These are phyloP conservation scores for Puffinus mauretanicus DNA, from an alignment of 2,113 vertebrate genomes.

Conservation along the genomic window DNA sequence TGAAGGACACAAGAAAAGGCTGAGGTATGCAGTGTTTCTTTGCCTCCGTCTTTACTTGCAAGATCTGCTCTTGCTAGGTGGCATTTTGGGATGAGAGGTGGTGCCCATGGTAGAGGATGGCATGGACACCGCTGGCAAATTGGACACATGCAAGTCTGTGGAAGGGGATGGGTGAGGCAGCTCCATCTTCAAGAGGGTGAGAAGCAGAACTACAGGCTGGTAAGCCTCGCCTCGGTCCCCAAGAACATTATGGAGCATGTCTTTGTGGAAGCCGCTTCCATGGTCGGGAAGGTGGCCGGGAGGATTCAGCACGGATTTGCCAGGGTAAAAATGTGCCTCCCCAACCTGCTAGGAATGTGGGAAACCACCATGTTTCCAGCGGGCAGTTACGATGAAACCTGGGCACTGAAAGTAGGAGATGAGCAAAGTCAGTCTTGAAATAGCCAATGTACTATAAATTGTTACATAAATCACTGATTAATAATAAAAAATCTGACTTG, in stretches of 20 bases:
- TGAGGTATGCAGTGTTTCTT: not conserved
- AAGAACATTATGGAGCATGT: not conserved
- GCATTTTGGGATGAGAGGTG: not conserved
- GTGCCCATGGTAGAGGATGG: not conserved
- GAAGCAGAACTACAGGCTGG: not conserved
- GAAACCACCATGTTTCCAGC: not conserved
- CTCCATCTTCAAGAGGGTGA: not conserved
- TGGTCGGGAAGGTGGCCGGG: fast-evolving
- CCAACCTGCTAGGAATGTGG: not conserved
- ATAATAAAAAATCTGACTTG: not conserved
- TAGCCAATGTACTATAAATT: not conserved
- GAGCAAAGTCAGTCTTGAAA: not conserved
- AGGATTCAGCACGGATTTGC: not conserved
- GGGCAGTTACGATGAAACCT: not conserved
- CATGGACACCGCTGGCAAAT: not conserved
- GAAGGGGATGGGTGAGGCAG: not conserved
- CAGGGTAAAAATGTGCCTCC: not conserved
- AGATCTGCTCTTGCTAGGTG: not conserved
- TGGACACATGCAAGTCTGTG: not conserved
- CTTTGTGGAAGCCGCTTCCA: not conserved
- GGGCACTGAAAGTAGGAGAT: not conserved
- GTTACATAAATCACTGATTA: not conserved
- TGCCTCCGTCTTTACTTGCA: not conserved
- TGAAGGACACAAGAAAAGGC: not conserved
- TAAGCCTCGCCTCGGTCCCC: not conserved